Percentiles rank a stretch among this genome's conserved stretches.
Evolutionary conservation across 2,888 invertebrate species (phyloP).

Genomic region (Hanleya hanleyi): DNA sequence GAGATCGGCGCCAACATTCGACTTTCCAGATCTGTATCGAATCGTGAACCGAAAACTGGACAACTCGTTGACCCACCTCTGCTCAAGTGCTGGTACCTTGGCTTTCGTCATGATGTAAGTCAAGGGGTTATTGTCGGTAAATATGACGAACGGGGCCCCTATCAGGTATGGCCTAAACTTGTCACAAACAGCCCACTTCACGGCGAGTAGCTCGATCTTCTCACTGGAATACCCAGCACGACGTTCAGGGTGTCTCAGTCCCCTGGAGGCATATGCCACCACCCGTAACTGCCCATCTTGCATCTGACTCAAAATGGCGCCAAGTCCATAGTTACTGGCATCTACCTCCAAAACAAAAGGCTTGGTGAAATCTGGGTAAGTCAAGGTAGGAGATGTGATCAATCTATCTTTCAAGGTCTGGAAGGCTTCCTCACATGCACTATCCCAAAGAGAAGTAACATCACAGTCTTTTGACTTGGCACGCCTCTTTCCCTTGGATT

Average conservation of each 20-base stretch:
- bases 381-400: slow-evolving; percentile 28
- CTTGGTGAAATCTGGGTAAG: slow-evolving; percentile 28
- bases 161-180: slow-evolving; percentile 30
- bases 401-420: slow-evolving; percentile 25
- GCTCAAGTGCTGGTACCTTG: slow-evolving; percentile 26
- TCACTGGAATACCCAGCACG: slow-evolving; percentile 27
- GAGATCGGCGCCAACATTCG: too few relatives aligned
- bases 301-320: slow-evolving; percentile 28
- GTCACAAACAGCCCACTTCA: slow-evolving; percentile 38
- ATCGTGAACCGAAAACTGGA: slow-evolving; percentile 23
- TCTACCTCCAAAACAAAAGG: slow-evolving; percentile 20
- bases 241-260: slow-evolving; percentile 14
- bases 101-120: slow-evolving; percentile 18
- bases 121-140: slow-evolving; percentile 28
- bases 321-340: slow-evolving; percentile 20
- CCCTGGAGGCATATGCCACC: slow-evolving; percentile 21
- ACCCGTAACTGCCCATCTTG: slow-evolving; percentile 22
- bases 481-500: neutral
- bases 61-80: slow-evolving; percentile 29
- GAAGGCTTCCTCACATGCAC: slow-evolving; percentile 31
- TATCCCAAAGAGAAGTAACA: slow-evolving; percentile 11
- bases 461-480: neutral
- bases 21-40: slow-evolving; percentile 16
- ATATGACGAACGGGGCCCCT: slow-evolving; percentile 22
- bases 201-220: slow-evolving; percentile 34